Evolutionary conservation across 1,140 invertebrate species (phyloP), one percentile per base, ranked within the genome.

Genomic region (Macrocentrus cingulum): DNA sequence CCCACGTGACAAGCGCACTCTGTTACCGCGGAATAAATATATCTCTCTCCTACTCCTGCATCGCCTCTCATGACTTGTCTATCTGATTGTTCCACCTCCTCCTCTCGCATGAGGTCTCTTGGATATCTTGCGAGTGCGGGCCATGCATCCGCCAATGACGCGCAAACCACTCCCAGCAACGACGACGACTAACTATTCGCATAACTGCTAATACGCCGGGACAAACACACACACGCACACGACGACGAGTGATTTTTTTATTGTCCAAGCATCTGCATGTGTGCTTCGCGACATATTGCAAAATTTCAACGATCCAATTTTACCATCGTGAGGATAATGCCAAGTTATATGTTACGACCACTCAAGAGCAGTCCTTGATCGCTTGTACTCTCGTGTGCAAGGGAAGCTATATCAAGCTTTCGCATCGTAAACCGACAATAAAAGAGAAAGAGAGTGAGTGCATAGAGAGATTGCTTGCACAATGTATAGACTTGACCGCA

Each of bases 1-100:
- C 59, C 56, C 61, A 57, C 61, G 60, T 63, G 56, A 61, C 61
- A 59, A 50, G 48, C 63, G 62, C 61, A 51, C 60, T 62, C 53
- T 44, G 16, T 51, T 42, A 34, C 23, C 46, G 16, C 23, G 46
- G 22, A 32, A 49, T 49, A 49, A 49, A 49, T 49, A 49, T 49
- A 23, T 20, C 19, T 46, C 2, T 20, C 44, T 20, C 44, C 25
- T 8, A 6, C 41, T 42, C 16, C n/a, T n/a, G 8, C 25, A 20
- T 46, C 44, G 4, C 9, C 19, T 11, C 2, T 46, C 19, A n/a
- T n/a, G n/a, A n/a, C n/a, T n/a, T n/a, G n/a, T n/a, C n/a, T n/a
- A n/a, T n/a, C n/a, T n/a, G n/a, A n/a, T n/a, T n/a, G n/a, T 22
- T 20, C 44, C 18, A 5, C 7, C 22, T 49, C 23, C 25, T 49